A percentile compares a stretch with the other conserved stretches of the same genome.
Evolutionary conservation across 2,888 invertebrate species (phyloP).

Genomic region (Mythimna impura): DNA sequence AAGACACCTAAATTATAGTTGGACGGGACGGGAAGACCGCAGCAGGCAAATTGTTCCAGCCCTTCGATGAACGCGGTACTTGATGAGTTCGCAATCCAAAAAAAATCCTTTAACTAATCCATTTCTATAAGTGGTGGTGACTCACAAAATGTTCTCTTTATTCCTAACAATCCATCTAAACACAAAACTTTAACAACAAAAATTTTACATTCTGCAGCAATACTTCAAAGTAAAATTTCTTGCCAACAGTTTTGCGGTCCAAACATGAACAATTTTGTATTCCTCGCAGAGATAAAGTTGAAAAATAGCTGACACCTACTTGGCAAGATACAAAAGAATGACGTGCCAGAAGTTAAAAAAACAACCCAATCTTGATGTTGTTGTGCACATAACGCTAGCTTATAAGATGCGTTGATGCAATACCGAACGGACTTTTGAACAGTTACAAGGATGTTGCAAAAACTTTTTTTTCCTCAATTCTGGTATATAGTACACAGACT

Average conservation of each 20-base stretch:
- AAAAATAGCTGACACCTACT: constrained; percentile 41
- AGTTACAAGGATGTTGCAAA: too few relatives aligned
- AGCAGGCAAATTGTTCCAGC: too few relatives aligned
- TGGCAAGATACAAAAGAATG: constrained; percentile 41
- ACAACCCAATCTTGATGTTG: not conserved
- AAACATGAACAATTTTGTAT: constrained; percentile 18
- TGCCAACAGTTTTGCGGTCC: constrained; percentile 37
- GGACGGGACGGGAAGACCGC: too few relatives aligned
- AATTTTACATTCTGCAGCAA: not conserved
- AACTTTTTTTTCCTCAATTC: too few relatives aligned
- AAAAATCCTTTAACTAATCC: too few relatives aligned
- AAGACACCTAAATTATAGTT: too few relatives aligned
- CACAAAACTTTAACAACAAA: not conserved
- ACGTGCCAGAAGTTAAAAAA: constrained; percentile 46
- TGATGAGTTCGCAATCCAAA: too few relatives aligned
- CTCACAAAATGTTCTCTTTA: not conserved
- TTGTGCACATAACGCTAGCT: not conserved
- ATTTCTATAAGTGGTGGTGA: too few relatives aligned
- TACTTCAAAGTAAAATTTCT: constrained; percentile 1
- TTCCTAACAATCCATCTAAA: not conserved
- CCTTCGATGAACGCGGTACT: too few relatives aligned
- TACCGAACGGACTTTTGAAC: too few relatives aligned
- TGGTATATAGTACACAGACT: too few relatives aligned
- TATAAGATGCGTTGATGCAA: too few relatives aligned
- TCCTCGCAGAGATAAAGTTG: constrained; percentile 16